These are phyloP conservation scores for Pardosa pseudoannulata DNA, from an alignment of 2,888 invertebrate species.

Conservation along the genomic window DNA sequence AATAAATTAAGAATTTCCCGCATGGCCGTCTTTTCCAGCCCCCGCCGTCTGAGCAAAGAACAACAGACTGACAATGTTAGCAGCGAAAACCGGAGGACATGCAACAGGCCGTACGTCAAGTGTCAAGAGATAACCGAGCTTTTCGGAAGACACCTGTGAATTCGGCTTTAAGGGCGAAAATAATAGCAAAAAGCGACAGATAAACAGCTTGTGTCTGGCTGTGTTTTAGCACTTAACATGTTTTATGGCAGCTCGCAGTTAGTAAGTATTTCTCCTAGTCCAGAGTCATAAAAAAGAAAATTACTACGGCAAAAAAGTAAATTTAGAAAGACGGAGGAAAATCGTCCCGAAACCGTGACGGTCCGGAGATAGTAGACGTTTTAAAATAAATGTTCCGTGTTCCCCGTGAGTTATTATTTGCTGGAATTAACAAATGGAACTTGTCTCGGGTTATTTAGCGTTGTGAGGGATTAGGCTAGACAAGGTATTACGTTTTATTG, in stretches of 20 bases:
- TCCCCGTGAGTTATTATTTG: slow-evolving; percentile 4
- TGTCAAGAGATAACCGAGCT: background rate
- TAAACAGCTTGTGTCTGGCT: slow-evolving; percentile 29
- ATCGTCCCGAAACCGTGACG: slow-evolving; percentile 1
- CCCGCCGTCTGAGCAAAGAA: background rate
- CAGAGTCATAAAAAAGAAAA: background rate
- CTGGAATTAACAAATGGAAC: background rate
- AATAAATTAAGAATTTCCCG: too few relatives aligned
- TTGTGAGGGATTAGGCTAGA: background rate
- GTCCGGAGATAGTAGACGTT: background rate
- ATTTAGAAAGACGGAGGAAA: background rate
- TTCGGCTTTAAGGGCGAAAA: slow-evolving; percentile 11
- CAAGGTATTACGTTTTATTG: background rate
- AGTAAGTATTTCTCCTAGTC: slow-evolving; percentile 37
- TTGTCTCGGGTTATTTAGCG: background rate
- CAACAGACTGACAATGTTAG: background rate
- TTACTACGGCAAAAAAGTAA: background rate
- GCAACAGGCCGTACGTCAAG: slow-evolving; percentile 4
- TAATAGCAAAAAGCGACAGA: slow-evolving; percentile 9
- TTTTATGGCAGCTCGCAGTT: slow-evolving; percentile 44
- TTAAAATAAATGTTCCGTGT: background rate
- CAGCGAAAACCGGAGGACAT: background rate
- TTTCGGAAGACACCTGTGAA: slow-evolving; percentile 45
- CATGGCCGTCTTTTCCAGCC: too few relatives aligned
- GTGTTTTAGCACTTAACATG: slow-evolving; percentile 66